Conservation (phyloP, 2,113 vertebrate species). For the Entomyzon cyanotis region DNA sequence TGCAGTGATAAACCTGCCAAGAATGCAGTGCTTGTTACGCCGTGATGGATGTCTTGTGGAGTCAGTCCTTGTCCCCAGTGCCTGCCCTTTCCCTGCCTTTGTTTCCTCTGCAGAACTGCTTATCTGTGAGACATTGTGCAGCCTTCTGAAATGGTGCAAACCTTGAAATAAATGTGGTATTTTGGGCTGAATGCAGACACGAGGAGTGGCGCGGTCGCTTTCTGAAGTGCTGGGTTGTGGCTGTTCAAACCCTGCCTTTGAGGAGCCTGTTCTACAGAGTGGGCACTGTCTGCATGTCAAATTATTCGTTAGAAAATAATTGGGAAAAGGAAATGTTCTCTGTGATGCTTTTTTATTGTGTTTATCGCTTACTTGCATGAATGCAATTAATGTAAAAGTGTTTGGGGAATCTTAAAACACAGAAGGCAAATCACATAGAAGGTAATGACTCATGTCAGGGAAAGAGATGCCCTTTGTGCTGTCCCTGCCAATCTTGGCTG, state of each 20-base stretch:
- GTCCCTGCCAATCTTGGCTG: background rate
- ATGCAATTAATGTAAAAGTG: background rate
- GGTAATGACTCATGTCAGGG: background rate
- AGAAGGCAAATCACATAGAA: background rate
- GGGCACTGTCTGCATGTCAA: background rate
- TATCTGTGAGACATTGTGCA: background rate
- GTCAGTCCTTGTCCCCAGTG: background rate
- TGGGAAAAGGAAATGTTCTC: background rate
- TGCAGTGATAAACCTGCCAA: background rate
- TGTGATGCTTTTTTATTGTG: background rate
- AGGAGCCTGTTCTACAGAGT: fast-evolving
- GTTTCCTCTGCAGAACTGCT: background rate
- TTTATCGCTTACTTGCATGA: background rate
- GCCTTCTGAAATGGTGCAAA: background rate
- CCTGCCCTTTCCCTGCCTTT: background rate
- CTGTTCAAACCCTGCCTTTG: background rate
- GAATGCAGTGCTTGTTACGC: background rate
- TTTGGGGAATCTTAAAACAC: background rate
- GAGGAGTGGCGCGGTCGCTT: background rate
- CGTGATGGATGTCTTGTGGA: background rate
- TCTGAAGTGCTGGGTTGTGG: background rate
- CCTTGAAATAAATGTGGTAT: background rate
- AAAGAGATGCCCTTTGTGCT: background rate
- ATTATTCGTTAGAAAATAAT: background rate
- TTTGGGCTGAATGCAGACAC: background rate